phyloP scores from a whole-genome alignment of 1,140 invertebrate genomes.

The honey bee (Apis mellifera) region Amel_HAv3.1 CM009946.2:6116501-6117000 shows the following conservation, averaged over 20 bases:
- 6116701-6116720: too few species aligned
- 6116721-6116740: too few species aligned
- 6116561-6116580: conserved; percentile 38
- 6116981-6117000: conserved; percentile 62
- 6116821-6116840: background rate
- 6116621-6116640: background rate
- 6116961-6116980: conserved; percentile 55
- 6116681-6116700: too few species aligned
- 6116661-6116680: too few species aligned
- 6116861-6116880: conserved; percentile 21
- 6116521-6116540: conserved; percentile 61
- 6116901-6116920: background rate
- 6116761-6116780: too few species aligned
- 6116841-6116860: background rate
- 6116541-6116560: conserved; percentile 29
- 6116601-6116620: background rate
- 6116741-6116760: too few species aligned
- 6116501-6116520: conserved; percentile 54
- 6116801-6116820: background rate
- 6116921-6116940: conserved; percentile 12
- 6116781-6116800: too few species aligned
- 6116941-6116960: conserved; percentile 4
- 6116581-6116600: background rate
- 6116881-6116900: conserved; percentile 17
- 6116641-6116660: too few species aligned